Evolutionary conservation across 1,140 invertebrate genomes (phyloP), one percentile per base, ranked within the genome.

Genomic region (Ephestia elutella): DNA sequence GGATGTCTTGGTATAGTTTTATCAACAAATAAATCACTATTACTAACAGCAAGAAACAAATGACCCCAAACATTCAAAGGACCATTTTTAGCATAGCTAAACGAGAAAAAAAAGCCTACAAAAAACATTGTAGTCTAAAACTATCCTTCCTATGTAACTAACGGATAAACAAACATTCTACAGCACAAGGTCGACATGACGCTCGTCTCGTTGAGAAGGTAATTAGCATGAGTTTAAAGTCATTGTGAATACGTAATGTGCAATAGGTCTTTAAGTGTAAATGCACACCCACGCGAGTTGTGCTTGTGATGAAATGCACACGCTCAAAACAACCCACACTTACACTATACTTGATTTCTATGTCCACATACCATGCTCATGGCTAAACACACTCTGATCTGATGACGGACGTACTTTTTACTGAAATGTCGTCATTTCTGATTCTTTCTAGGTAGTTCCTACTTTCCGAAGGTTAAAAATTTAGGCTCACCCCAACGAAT

Each of bases 211-310:
- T 21, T 66, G 62, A 57, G 60, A 66, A 49, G 51, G 60, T 66
- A 70, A 78, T 73, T 75, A 71, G 62, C 68, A 70, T 68, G 66
- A 63, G 70, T 68, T 70, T 69, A 69, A 65, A 65, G 62, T 59
- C 57, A 53, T 64, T 67, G 69, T 68, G 62, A 64, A 66, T 69
- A 70, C 51, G 57, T 73, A 63, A 69, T 64, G 59, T 63, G 62
- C 66, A 65, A 70, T 71, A 73, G 21, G 44, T 57, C 62, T 38
- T 59, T 48, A 63, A 65, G 62, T 65, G 63, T 72, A 64, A 60
- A 56, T 56, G 53, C 56, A 62, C 72, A 53, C 72, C 67, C 62
- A 69, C 69, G 25, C 38, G 17, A 48, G 48, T 57, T 49, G 49
- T 65, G 13, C 7, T 53, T 21, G 53, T 68, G 60, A 73, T 56